phyloP scores from a whole-genome alignment of 2,797 vertebrate species.

The Nothura maculosa region DNA sequence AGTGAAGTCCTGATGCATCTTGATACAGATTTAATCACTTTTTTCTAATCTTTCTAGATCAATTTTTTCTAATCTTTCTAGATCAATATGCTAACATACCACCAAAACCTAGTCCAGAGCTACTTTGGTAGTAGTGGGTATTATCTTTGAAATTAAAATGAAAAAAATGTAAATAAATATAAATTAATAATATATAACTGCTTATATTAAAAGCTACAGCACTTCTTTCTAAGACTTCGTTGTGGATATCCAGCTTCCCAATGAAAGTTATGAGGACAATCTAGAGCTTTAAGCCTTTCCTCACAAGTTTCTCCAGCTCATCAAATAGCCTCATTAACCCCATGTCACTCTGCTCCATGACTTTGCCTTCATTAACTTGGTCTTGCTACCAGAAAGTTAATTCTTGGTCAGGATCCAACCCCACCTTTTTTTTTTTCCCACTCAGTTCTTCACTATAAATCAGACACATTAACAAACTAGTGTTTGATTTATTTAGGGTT shows the following conservation, averaged over 20 bases:
- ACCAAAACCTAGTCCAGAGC: neutral
- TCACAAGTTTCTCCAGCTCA: neutral
- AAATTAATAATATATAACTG: too few relatives aligned
- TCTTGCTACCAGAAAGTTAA: fast-evolving
- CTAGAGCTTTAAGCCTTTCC: neutral
- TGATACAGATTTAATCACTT: neutral
- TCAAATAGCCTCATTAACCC: neutral
- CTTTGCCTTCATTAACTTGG: neutral
- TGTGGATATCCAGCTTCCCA: neutral
- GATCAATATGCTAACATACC: neutral
- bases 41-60: neutral
- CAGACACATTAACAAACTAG: neutral
- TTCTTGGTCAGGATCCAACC: fast-evolving
- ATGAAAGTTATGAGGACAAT: neutral
- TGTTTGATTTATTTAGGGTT: neutral
- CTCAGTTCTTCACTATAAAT: neutral
- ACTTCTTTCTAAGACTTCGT: neutral
- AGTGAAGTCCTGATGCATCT: neutral
- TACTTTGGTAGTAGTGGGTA: neutral
- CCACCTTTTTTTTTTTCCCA: neutral
- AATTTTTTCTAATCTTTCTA: neutral
- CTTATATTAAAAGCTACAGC: neutral
- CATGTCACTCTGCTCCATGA: neutral
- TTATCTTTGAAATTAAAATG: neutral
- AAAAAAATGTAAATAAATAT: neutral